A percentile compares a stretch with the other conserved stretches of the same genome.
Evolutionary conservation across 1,140 invertebrate genomes (phyloP).

Genomic region (Pseudobourletiella spinata): DNA sequence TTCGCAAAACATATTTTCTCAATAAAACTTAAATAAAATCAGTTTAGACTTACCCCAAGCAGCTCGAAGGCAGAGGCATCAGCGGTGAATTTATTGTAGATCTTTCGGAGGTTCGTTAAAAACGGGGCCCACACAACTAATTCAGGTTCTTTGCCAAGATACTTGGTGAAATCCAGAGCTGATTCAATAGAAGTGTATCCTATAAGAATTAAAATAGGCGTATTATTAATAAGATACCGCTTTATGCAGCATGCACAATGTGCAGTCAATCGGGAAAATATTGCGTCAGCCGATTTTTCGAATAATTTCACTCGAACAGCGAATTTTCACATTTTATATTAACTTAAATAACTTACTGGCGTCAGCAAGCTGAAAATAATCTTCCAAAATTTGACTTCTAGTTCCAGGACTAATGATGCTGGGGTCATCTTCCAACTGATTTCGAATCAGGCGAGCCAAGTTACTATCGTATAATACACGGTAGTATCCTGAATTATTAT

Average conservation of each 20-base stretch:
- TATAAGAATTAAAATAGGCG: neutral
- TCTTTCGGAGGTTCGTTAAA: conserved; percentile 13
- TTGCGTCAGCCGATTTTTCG: too few relatives aligned
- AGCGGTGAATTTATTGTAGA: neutral
- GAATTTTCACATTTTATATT: too few relatives aligned
- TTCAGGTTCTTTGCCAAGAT: conserved; percentile 51
- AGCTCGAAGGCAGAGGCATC: neutral
- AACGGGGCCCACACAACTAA: conserved; percentile 49
- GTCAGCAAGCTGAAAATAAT: conserved; percentile 43
- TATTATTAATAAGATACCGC: too few relatives aligned
- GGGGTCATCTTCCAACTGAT: conserved; percentile 52
- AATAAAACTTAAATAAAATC: neutral
- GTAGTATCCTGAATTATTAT: conserved; percentile 53
- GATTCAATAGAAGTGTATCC: conserved; percentile 10
- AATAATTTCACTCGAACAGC: too few relatives aligned
- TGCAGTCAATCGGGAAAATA: too few relatives aligned
- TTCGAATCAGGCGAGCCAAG: conserved; percentile 64
- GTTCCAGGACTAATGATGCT: conserved; percentile 61
- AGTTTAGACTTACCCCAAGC: neutral
- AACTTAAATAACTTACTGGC: too few relatives aligned
- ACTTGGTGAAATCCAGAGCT: conserved; percentile 52
- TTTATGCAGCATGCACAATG: too few relatives aligned
- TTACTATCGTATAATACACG: conserved; percentile 66
- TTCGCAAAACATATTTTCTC: neutral
- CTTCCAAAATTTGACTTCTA: conserved; percentile 77